A percentile compares a stretch with the other conserved stretches of the same genome.
phyloP scores from a whole-genome alignment of 2,888 invertebrate species.

The Celastrina argiolus region DNA sequence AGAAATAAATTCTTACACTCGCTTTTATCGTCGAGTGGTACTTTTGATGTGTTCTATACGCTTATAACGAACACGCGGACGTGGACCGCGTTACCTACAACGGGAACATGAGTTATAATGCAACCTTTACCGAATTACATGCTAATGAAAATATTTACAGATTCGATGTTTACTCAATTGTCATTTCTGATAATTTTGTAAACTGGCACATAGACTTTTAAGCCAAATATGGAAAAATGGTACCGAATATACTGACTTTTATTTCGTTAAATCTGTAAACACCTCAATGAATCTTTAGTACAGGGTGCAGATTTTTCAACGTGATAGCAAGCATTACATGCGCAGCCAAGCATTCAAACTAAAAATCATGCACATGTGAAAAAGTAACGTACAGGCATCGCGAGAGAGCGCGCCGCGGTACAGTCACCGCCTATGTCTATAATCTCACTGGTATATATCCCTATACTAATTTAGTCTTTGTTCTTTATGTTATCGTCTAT shows the following conservation, averaged over 20 bases:
- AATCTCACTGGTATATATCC: constrained; percentile 76
- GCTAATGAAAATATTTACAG: not conserved
- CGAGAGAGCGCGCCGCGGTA: constrained; percentile 66
- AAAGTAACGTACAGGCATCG: constrained; percentile 67
- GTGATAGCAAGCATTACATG: constrained; percentile 28
- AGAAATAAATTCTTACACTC: constrained; percentile 27
- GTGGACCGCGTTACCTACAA: constrained; percentile 56
- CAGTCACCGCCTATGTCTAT: constrained; percentile 74
- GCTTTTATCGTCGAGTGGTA: constrained; percentile 30
- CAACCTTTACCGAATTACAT: not conserved
- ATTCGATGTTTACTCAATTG: not conserved
- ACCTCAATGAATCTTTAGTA: not conserved
- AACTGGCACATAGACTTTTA: not conserved
- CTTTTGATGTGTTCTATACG: constrained; percentile 40
- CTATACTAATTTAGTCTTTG: constrained; percentile 77
- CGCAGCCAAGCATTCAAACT: constrained; percentile 34
- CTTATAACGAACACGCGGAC: constrained; percentile 53
- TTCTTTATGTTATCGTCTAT: constrained; percentile 68
- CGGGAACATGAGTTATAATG: constrained; percentile 30
- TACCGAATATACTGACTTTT: not conserved
- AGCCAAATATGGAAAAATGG: not conserved
- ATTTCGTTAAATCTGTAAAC: not conserved
- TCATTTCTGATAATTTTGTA: not conserved
- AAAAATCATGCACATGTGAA: constrained; percentile 54
- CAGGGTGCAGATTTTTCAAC: constrained; percentile 20